Evolutionary conservation across 2,888 invertebrate species (phyloP).

Genomic region (Drosophila imparisetae): DNA sequence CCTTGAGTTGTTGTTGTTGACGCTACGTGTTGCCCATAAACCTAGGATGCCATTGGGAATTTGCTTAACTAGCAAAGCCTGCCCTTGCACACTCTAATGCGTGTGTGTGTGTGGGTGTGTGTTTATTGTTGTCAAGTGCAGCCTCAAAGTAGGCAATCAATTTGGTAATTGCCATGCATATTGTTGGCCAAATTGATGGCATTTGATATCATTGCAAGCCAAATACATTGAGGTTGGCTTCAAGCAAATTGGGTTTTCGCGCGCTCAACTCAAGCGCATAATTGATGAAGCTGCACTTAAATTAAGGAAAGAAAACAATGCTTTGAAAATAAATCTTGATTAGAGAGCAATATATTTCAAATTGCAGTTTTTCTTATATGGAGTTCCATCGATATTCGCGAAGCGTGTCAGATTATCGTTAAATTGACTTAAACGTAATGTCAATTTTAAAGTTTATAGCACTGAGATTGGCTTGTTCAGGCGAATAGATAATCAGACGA

Average conservation of each 20-base stretch:
- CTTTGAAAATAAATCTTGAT: not conserved
- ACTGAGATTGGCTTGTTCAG: not conserved
- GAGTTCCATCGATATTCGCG: not conserved
- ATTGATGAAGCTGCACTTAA: conserved; percentile 25
- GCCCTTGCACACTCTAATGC: conserved; percentile 10
- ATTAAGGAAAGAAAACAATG: not conserved
- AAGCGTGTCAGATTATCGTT: not conserved
- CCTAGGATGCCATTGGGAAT: conserved; percentile 74
- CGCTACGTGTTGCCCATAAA: conserved; percentile 58
- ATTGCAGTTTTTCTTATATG: not conserved
- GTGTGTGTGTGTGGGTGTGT: conserved; percentile 17
- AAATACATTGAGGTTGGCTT: conserved; percentile 27
- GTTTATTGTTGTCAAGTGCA: conserved; percentile 47
- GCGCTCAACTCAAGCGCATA: conserved; percentile 32
- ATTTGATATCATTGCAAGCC: conserved; percentile 40
- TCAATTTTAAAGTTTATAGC: rapidly evolving
- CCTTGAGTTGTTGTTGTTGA: conserved; percentile 26
- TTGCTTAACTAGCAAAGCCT: conserved; percentile 39
- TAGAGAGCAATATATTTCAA: not conserved
- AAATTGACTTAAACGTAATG: not conserved
- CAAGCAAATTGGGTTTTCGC: conserved; percentile 64
- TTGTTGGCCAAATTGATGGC: conserved; percentile 69
- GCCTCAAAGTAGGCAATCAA: conserved; percentile 75
- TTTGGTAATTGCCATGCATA: conserved; percentile 74
- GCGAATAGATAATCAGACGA: not conserved